A percentile compares a stretch with the other conserved stretches of the same genome.
These are phyloP conservation scores for Cephus pygmeus DNA, from an alignment of 2,888 invertebrate genomes.

Conservation along the genomic window DNA sequence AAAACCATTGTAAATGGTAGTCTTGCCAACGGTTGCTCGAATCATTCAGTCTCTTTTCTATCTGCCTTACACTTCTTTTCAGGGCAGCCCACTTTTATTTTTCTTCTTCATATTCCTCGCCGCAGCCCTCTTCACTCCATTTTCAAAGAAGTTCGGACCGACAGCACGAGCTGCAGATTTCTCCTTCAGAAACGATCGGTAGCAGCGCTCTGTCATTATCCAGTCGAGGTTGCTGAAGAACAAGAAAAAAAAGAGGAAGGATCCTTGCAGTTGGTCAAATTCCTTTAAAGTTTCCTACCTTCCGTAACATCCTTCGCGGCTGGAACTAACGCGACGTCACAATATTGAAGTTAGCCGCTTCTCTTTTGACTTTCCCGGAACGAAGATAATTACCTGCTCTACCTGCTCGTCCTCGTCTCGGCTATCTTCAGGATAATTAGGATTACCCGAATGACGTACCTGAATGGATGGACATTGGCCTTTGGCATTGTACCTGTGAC, in stretches of 20 bases:
- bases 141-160: neutral
- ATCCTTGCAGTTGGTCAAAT: neutral
- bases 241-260: neutral
- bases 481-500: conserved; percentile 8
- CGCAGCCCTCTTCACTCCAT: neutral
- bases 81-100: neutral
- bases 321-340: conserved; percentile 28
- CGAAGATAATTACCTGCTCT: neutral
- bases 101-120: neutral
- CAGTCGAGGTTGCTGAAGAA: neutral
- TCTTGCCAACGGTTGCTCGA: conserved; percentile 28
- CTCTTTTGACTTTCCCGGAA: conserved; percentile 25
- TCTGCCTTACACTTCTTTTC: neutral
- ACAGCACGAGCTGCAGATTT: neutral
- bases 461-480: neutral
- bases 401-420: neutral
- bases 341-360: conserved; percentile 29
- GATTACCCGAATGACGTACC: neutral
- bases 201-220: neutral
- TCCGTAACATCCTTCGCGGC: conserved; percentile 4
- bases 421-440: neutral
- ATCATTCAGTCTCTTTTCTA: neutral
- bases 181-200: neutral
- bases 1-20: conserved; percentile 51
- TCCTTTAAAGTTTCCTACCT: neutral